Percentiles rank a stretch among this genome's conserved stretches.
phyloP scores from a whole-genome alignment of 2,888 invertebrate species.

The Hofmannophila pseudospretella region DNA sequence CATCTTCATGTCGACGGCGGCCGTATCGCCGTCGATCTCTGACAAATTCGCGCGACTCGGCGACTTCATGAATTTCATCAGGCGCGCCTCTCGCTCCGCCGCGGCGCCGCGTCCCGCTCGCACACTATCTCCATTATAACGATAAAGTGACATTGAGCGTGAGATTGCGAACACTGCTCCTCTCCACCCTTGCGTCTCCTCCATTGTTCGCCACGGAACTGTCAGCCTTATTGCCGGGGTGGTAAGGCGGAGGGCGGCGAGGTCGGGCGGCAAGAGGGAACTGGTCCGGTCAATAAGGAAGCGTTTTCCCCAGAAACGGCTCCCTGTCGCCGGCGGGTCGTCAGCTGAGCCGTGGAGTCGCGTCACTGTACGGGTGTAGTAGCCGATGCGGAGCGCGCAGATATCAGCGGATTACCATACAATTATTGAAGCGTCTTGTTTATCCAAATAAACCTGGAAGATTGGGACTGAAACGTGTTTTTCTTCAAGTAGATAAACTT shows the following conservation, averaged over 20 bases:
- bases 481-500: too few relatives aligned
- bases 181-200: conserved; percentile 12
- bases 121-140: conserved; percentile 66
- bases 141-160: conserved; percentile 68
- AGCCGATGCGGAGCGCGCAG: too few relatives aligned
- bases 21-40: background rate
- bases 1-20: background rate
- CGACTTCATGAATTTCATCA: conserved; percentile 63
- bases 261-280: conserved; percentile 5
- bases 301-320: conserved; percentile 50
- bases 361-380: conserved; percentile 21
- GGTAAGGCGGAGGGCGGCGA: background rate
- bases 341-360: conserved; percentile 38
- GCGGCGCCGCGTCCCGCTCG: conserved; percentile 27
- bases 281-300: conserved; percentile 42
- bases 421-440: too few relatives aligned
- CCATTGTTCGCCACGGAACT: conserved; percentile 13
- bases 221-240: conserved; percentile 18
- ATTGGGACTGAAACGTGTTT: too few relatives aligned
- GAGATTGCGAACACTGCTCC: conserved; percentile 8
- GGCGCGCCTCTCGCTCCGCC: conserved; percentile 26
- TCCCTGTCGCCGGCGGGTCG: conserved; percentile 42
- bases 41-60: conserved; percentile 22
- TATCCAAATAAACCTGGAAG: too few relatives aligned
- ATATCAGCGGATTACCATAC: too few relatives aligned